These are phyloP conservation scores for Ochropleura leucogaster DNA, from an alignment of 2,888 invertebrate genomes.

Conservation along the genomic window DNA sequence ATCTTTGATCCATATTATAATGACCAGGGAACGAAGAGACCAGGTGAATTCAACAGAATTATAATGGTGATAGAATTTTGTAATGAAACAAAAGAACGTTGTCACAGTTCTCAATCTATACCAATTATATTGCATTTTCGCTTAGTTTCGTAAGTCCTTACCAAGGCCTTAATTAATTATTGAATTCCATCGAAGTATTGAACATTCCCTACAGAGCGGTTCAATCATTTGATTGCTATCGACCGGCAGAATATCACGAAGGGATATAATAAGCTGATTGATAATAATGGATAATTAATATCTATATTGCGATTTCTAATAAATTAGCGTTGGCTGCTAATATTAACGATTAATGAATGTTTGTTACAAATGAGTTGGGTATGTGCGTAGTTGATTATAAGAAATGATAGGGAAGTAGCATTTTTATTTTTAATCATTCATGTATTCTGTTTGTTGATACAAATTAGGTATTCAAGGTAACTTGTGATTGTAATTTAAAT, in stretches of 20 bases:
- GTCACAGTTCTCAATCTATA: slow-evolving; percentile 24
- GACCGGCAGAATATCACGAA: slow-evolving; percentile 28
- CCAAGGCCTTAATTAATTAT: slow-evolving; percentile 52
- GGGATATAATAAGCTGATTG: slow-evolving; percentile 46
- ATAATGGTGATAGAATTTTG: too few species aligned
- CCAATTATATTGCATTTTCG: slow-evolving; percentile 39
- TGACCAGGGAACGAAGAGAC: too few species aligned
- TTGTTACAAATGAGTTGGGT: slow-evolving; percentile 7
- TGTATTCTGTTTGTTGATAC: neutral
- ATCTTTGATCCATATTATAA: too few species aligned
- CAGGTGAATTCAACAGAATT: too few species aligned
- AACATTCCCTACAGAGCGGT: slow-evolving; percentile 38
- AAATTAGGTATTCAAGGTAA: neutral
- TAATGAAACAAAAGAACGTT: neutral
- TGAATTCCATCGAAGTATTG: slow-evolving; percentile 49
- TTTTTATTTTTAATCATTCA: slow-evolving; percentile 6
- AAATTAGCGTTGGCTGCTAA: slow-evolving; percentile 32
- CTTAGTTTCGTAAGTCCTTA: slow-evolving; percentile 26
- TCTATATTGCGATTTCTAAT: slow-evolving; percentile 30
- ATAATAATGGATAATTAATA: slow-evolving; percentile 37
- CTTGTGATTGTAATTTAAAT: neutral
- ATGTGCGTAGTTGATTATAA: slow-evolving; percentile 5
- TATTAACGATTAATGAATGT: slow-evolving; percentile 13
- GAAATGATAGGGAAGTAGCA: neutral
- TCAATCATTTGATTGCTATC: slow-evolving; percentile 52